phyloP scores from a whole-genome alignment of 2,797 vertebrate species.

The Hyperoplus lanceolatus region DNA sequence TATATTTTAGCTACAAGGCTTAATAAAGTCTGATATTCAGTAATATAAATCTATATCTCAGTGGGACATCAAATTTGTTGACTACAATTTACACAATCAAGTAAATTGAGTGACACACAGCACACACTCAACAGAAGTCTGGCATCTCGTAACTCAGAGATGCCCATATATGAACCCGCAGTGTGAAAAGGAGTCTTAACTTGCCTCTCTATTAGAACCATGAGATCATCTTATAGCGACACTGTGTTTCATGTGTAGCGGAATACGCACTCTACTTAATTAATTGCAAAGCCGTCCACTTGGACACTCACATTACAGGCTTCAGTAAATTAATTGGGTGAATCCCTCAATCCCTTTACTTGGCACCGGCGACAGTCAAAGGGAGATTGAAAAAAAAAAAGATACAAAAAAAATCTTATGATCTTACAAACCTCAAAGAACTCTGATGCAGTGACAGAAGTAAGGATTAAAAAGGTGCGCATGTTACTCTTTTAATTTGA shows the following conservation, averaged over 20 bases:
- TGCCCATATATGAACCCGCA: constrained; percentile 5
- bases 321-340: constrained; percentile 80
- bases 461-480: constrained; percentile 67
- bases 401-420: constrained; percentile 48
- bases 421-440: constrained; percentile 66
- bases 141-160: constrained; percentile 16
- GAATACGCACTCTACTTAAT: constrained; percentile 75
- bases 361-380: constrained; percentile 71
- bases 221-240: constrained; percentile 53
- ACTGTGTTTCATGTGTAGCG: constrained; percentile 42
- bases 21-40: constrained; percentile 24
- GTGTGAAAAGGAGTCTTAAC: constrained; percentile 38
- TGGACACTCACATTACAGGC: constrained; percentile 68
- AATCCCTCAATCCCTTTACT: constrained; percentile 71
- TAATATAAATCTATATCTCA: constrained; percentile 47
- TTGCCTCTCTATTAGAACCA: constrained; percentile 24
- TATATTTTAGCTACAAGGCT: constrained; percentile 1
- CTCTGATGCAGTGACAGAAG: constrained; percentile 67
- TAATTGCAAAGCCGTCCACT: constrained; percentile 68
- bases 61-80: constrained; percentile 34
- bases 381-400: constrained; percentile 56
- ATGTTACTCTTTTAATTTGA: constrained; percentile 55
- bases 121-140: constrained; percentile 13
- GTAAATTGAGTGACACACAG: constrained; percentile 13
- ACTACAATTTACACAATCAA: constrained; percentile 26